Percentiles rank a stretch among this genome's conserved stretches.
These are phyloP conservation scores for Corynorhinus townsendii DNA, from an alignment of 2,113 vertebrate species.

Conservation along the genomic window DNA sequence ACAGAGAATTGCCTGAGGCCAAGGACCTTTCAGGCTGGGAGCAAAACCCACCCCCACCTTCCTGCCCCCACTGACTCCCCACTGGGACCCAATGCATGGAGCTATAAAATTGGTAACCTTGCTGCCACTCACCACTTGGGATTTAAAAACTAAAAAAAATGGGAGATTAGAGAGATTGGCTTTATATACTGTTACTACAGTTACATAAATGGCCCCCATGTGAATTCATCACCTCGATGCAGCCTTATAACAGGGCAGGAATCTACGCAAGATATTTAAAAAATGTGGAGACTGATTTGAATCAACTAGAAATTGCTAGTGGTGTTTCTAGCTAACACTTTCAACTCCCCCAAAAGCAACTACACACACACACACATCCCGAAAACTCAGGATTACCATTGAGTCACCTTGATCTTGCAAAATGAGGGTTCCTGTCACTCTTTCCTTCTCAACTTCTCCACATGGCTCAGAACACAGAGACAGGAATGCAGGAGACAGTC, in stretches of 20 bases:
- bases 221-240: background rate
- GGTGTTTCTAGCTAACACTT: slow-evolving; percentile 23
- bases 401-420: background rate
- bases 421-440: background rate
- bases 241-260: background rate
- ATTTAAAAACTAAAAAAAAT: slow-evolving; percentile 45
- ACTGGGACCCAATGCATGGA: slow-evolving; percentile 44
- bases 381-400: rapidly evolving
- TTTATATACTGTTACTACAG: slow-evolving; percentile 20
- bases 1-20: slow-evolving; percentile 68
- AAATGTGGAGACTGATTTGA: slow-evolving; percentile 21
- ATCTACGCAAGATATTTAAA: slow-evolving; percentile 4
- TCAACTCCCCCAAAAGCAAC: background rate
- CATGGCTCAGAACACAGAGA: background rate
- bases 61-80: background rate
- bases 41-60: background rate
- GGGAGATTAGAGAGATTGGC: slow-evolving; percentile 46
- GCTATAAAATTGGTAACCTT: slow-evolving; percentile 47
- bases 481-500: background rate
- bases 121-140: slow-evolving; percentile 19
- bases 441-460: background rate
- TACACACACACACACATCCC: background rate
- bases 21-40: slow-evolving; percentile 55
- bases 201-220: slow-evolving; percentile 34
- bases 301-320: slow-evolving; percentile 18